Evolutionary conservation across 2,888 invertebrate species (phyloP).

Genomic region (Notodonta ziczac): DNA sequence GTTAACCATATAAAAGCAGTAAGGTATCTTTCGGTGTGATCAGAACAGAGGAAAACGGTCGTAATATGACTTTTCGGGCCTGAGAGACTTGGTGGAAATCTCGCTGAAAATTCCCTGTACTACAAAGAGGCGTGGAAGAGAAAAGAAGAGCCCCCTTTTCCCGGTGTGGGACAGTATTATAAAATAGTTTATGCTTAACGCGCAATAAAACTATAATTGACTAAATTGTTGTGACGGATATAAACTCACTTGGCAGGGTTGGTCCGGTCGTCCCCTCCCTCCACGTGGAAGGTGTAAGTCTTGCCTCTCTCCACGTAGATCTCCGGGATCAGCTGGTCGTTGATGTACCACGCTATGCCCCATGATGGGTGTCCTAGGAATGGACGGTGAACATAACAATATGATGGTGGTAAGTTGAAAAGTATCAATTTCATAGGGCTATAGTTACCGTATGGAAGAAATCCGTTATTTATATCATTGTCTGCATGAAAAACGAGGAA

Average conservation of each 20-base stretch:
- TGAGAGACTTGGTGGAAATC: too few relatives aligned
- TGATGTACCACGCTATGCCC: slow-evolving; percentile 97
- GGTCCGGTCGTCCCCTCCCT: slow-evolving; percentile 92
- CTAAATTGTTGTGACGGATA: not conserved
- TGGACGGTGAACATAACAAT: not conserved
- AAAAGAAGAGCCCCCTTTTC: too few relatives aligned
- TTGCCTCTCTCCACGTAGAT: slow-evolving; percentile 93
- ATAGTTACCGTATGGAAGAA: slow-evolving; percentile 43
- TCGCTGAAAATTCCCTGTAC: too few relatives aligned
- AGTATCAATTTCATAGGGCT: not conserved
- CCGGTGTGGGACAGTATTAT: too few relatives aligned
- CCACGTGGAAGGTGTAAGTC: slow-evolving; percentile 93
- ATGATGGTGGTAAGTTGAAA: not conserved
- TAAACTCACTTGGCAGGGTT: slow-evolving; percentile 88
- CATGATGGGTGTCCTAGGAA: slow-evolving; percentile 89
- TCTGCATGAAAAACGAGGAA: slow-evolving; percentile 59
- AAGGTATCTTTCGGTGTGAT: too few relatives aligned
- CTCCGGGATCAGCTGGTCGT: slow-evolving; percentile 95
- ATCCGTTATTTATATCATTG: slow-evolving; percentile 73
- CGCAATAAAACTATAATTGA: too few relatives aligned
- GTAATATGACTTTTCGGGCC: too few relatives aligned
- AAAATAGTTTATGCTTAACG: too few relatives aligned
- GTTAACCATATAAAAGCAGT: too few relatives aligned
- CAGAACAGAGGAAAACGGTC: too few relatives aligned
- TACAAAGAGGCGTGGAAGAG: too few relatives aligned